A percentile compares a stretch with the other conserved stretches of the same genome.
Conservation (phyloP, 2,888 invertebrate genomes). For the Polymixis flavicincta region DNA sequence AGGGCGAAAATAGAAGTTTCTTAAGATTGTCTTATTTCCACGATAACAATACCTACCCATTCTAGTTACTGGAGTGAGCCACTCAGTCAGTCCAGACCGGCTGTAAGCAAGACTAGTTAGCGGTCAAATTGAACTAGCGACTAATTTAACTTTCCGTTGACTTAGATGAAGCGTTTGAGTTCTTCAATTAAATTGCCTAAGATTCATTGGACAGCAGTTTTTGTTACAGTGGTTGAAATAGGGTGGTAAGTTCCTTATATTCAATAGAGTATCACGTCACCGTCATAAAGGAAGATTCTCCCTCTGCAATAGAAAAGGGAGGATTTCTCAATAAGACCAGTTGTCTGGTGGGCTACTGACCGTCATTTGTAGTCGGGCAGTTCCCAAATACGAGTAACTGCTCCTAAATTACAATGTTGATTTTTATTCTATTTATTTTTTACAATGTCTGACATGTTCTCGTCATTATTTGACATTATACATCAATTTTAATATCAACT, state of each 20-base stretch:
- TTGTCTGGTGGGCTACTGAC: not conserved
- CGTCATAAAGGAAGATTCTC: too few species aligned
- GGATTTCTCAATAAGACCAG: not conserved
- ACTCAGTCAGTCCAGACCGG: not conserved
- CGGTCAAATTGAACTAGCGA: not conserved
- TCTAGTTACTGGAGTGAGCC: not conserved
- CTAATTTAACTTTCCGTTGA: slow-evolving; percentile 36
- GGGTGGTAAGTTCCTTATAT: not conserved
- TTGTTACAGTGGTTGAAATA: not conserved
- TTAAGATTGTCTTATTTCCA: not conserved
- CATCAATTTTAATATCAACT: too few species aligned
- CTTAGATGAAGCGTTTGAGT: slow-evolving; percentile 7
- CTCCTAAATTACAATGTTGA: too few species aligned
- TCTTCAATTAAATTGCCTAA: not conserved
- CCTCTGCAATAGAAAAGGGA: not conserved
- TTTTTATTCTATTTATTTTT: too few species aligned
- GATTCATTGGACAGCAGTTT: not conserved
- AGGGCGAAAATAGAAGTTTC: not conserved
- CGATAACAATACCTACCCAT: not conserved
- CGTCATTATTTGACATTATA: too few species aligned
- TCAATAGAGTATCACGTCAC: not conserved
- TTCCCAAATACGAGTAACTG: too few species aligned
- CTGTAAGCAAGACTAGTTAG: slow-evolving; percentile 17
- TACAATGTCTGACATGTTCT: too few species aligned
- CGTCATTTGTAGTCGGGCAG: too few species aligned